A percentile compares a stretch with the other conserved stretches of the same genome.
Conservation (phyloP, 1,140 invertebrate genomes). For the Ceratina japonica region DNA sequence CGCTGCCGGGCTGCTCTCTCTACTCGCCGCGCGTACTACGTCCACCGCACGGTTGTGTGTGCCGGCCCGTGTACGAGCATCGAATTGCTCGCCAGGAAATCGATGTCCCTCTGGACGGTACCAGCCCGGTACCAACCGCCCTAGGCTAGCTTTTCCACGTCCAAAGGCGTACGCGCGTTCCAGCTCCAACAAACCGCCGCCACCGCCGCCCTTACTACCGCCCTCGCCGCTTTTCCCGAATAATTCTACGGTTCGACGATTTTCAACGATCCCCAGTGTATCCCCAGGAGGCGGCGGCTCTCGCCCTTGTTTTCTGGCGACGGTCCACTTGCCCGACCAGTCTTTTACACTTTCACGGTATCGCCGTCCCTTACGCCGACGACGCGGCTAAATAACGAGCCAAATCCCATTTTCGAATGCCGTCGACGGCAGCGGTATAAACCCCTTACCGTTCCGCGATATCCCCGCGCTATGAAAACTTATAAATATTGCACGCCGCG, state of each 20-base stretch:
- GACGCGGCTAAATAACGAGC: background rate
- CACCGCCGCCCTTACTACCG: too few relatives aligned
- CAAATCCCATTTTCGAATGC: too few relatives aligned
- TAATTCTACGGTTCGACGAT: background rate
- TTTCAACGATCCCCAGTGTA: background rate
- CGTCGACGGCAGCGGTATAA: too few relatives aligned
- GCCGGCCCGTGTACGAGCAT: slow-evolving; percentile 50
- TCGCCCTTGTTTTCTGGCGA: too few relatives aligned
- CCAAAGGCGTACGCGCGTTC: background rate
- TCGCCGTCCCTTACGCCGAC: background rate
- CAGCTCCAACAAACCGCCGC: background rate
- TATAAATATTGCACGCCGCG: too few relatives aligned
- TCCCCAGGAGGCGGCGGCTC: too few relatives aligned
- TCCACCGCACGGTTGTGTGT: slow-evolving; percentile 28
- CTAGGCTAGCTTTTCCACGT: background rate
- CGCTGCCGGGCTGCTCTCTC: background rate
- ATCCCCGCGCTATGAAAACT: too few relatives aligned
- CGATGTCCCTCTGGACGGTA: slow-evolving; percentile 58
- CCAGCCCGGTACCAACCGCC: slow-evolving; percentile 36
- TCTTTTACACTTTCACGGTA: too few relatives aligned
- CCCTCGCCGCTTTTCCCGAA: background rate
- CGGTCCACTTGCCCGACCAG: too few relatives aligned
- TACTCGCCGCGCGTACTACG: slow-evolving; percentile 39
- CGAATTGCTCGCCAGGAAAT: slow-evolving; percentile 62
- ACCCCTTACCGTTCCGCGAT: too few relatives aligned